Evolutionary conservation across 2,888 invertebrate species (phyloP).

Genomic region (Dione juno): DNA sequence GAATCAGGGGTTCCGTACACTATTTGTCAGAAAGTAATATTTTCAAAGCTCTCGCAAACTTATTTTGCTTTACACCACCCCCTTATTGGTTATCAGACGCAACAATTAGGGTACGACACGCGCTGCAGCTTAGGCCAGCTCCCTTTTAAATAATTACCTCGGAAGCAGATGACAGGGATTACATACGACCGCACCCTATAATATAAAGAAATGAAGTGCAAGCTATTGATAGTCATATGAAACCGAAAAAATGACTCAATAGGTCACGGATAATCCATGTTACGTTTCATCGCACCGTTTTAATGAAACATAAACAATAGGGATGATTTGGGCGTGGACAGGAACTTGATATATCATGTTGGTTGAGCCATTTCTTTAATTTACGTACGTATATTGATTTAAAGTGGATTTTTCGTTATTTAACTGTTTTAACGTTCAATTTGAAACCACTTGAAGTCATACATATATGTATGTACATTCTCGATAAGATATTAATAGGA

Average conservation of each 20-base stretch:
- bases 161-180: slow-evolving; percentile 83
- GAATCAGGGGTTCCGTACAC: not conserved
- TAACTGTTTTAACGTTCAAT: no score
- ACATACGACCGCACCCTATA: slow-evolving; percentile 58
- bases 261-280: slow-evolving; percentile 31
- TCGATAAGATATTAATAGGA: no score
- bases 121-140: slow-evolving; percentile 71
- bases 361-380: not conserved
- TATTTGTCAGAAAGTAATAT: slow-evolving; percentile 30
- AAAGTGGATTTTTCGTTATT: not conserved
- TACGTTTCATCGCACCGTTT: slow-evolving; percentile 25
- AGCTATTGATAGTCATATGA: slow-evolving; percentile 54
- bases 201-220: slow-evolving; percentile 59
- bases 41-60: slow-evolving; percentile 41
- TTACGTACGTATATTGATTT: not conserved
- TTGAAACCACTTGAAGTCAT: no score
- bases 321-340: slow-evolving; percentile 7
- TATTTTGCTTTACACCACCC: slow-evolving; percentile 49
- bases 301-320: slow-evolving; percentile 29
- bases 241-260: slow-evolving; percentile 43
- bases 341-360: not conserved
- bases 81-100: slow-evolving; percentile 73
- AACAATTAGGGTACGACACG: slow-evolving; percentile 80
- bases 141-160: slow-evolving; percentile 81
- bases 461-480: no score